phyloP scores from a whole-genome alignment of 2,113 vertebrate species.

The Grallaria varia region DNA sequence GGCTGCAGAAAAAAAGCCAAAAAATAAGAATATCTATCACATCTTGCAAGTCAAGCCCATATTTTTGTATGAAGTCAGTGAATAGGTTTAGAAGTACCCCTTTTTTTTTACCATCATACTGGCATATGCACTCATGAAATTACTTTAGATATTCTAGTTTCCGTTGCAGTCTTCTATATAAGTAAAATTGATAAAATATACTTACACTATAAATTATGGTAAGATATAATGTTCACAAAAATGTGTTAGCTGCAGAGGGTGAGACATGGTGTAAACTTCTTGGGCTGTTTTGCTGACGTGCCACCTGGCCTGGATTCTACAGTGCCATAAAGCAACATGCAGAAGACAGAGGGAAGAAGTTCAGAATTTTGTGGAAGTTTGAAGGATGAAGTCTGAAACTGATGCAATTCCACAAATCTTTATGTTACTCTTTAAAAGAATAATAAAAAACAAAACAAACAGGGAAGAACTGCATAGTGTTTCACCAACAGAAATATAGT shows the following conservation, averaged over 20 bases:
- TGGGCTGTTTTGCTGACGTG: not conserved
- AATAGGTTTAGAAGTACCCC: not conserved
- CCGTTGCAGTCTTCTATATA: not conserved
- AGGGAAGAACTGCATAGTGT: not conserved
- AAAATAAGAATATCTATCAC: not conserved
- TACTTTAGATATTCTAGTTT: not conserved
- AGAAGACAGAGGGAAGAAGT: not conserved
- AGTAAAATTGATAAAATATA: not conserved
- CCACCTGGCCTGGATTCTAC: not conserved
- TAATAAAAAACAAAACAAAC: not conserved
- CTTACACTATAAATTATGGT: not conserved
- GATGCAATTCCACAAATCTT: not conserved
- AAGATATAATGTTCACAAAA: not conserved
- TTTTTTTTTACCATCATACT: not conserved
- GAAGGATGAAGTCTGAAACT: not conserved
- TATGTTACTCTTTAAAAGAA: not conserved
- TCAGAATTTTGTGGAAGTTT: not conserved
- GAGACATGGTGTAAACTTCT: not conserved
- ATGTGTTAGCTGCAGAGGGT: not conserved
- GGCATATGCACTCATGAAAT: not conserved
- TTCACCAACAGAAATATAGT: not conserved
- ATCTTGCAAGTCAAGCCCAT: not conserved
- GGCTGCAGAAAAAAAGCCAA: not conserved
- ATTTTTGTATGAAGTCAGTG: not conserved
- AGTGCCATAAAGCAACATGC: not conserved